phyloP scores from a whole-genome alignment of 2,797 vertebrate species.

The Ptychobarbus kaznakovi region DNA sequence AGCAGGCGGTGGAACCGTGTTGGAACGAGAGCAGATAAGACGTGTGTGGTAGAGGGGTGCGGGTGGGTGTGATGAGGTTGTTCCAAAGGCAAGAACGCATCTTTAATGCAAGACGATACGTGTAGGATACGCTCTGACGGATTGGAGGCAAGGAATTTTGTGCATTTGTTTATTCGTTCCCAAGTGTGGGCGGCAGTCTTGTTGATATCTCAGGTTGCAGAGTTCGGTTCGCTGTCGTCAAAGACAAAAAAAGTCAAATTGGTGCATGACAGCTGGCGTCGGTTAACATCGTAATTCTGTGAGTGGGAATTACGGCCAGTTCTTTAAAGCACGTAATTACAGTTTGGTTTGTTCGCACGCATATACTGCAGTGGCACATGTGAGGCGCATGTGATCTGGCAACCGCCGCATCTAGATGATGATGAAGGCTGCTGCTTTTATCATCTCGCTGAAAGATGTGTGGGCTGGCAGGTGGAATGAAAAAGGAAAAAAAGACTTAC shows the following conservation, averaged over 20 bases:
- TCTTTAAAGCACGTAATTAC: conserved; percentile 18
- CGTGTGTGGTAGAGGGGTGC: conserved; percentile 8
- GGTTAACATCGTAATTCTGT: conserved; percentile 9
- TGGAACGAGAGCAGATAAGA: conserved; percentile 20
- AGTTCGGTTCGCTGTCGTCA: background rate
- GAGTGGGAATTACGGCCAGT: conserved; percentile 9
- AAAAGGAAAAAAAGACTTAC: conserved; percentile 37
- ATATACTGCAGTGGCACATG: conserved; percentile 53
- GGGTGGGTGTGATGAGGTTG: conserved; percentile 26
- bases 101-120: conserved; percentile 11
- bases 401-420: conserved; percentile 27
- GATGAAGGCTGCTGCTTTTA: conserved; percentile 19
- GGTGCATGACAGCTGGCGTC: conserved; percentile 1
- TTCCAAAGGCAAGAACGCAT: conserved; percentile 10
- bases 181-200: conserved; percentile 22
- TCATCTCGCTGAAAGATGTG: conserved; percentile 56
- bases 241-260: conserved; percentile 15
- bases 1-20: conserved; percentile 18
- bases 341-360: background rate
- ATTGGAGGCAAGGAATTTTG: conserved; percentile 3
- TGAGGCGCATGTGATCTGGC: conserved; percentile 44
- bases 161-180: conserved; percentile 22
- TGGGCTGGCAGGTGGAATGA: conserved; percentile 50
- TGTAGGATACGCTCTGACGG: conserved; percentile 16
- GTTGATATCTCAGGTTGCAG: conserved; percentile 41